These are phyloP conservation scores for Stenopsyche tienmushanensis DNA, from an alignment of 1,140 invertebrate genomes.

Conservation along the genomic window DNA sequence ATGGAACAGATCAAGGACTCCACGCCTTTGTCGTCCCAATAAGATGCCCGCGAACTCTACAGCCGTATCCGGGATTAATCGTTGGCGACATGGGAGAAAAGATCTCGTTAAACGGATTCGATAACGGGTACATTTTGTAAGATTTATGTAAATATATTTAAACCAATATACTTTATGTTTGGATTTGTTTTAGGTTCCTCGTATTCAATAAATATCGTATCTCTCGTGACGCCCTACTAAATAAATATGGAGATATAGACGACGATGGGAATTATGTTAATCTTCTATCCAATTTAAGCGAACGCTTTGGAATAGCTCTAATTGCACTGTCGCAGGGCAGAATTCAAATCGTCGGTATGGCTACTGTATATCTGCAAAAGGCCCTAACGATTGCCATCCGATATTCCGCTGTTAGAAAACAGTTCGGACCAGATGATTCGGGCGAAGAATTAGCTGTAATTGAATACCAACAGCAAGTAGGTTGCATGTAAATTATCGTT, in stretches of 20 bases:
- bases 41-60: conserved; percentile 64
- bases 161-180: too few relatives aligned
- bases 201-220: conserved; percentile 84
- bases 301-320: conserved; percentile 77
- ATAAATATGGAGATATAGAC: conserved; percentile 84
- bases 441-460: conserved; percentile 72
- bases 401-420: conserved; percentile 77
- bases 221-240: conserved; percentile 75
- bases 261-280: conserved; percentile 78
- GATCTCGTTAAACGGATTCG: conserved; percentile 73
- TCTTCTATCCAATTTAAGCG: conserved; percentile 71
- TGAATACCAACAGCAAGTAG: conserved; percentile 79
- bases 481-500: not conserved
- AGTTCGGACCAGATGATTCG: conserved; percentile 68
- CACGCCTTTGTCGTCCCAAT: conserved; percentile 76
- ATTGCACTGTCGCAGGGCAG: conserved; percentile 74
- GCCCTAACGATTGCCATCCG: conserved; percentile 77
- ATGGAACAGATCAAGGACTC: conserved; percentile 68
- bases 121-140: conserved; percentile 77
- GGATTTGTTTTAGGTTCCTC: conserved; percentile 61
- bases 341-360: conserved; percentile 54
- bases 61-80: conserved; percentile 67
- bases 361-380: conserved; percentile 64
- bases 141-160: conserved; percentile 17
- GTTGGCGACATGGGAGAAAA: conserved; percentile 78